These are phyloP conservation scores for Eretmochelys imbricata DNA, from an alignment of 2,113 vertebrate species.

Conservation along the genomic window DNA sequence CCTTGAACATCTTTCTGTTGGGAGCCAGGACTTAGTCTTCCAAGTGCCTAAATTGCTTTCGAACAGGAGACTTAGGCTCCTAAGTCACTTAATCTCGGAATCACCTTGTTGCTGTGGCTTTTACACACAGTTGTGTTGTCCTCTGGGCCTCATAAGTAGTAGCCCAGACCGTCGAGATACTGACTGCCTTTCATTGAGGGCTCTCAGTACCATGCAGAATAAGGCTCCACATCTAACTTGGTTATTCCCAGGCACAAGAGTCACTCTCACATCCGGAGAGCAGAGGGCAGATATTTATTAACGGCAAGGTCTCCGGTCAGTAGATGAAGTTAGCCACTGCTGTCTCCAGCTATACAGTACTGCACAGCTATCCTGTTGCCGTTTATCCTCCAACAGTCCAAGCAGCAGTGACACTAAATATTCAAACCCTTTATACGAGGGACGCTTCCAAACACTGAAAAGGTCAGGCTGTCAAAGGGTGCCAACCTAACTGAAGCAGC, in stretches of 20 bases:
- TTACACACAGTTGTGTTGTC: neutral
- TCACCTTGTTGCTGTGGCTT: neutral
- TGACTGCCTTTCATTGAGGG: neutral
- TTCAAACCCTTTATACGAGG: neutral
- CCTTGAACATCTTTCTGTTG: neutral
- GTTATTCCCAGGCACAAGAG: neutral
- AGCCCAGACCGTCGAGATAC: neutral
- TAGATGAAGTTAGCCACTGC: neutral
- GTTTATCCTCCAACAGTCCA: constrained; percentile 44
- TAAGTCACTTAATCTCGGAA: neutral
- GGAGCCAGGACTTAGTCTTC: neutral
- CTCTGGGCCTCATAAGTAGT: neutral
- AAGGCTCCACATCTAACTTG: accelerated
- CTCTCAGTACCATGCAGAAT: neutral
- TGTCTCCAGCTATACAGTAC: constrained; percentile 9
- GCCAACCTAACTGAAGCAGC: neutral
- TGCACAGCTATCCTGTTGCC: constrained; percentile 6
- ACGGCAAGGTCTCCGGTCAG: constrained; percentile 26
- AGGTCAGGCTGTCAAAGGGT: constrained; percentile 36
- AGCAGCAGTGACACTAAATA: neutral
- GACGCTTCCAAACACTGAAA: neutral
- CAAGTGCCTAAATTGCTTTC: neutral
- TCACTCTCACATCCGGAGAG: neutral
- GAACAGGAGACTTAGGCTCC: neutral
- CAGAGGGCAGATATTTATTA: neutral